Percentiles rank a stretch among this genome's conserved stretches.
These are phyloP conservation scores for Alca torda DNA, from an alignment of 2,797 vertebrate species.

Conservation along the genomic window DNA sequence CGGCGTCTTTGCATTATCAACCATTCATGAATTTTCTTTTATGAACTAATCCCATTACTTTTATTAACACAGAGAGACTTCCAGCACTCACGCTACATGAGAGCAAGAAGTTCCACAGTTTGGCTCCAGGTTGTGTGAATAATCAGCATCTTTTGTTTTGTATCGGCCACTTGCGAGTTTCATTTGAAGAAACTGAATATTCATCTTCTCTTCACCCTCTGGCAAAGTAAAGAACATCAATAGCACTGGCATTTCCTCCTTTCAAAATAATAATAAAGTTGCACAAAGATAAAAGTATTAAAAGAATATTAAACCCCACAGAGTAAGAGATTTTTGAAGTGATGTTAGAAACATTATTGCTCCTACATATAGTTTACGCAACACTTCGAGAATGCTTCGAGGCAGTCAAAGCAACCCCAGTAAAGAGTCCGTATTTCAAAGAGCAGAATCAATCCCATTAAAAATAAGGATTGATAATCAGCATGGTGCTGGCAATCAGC, in stretches of 20 bases:
- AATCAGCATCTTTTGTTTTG: not conserved
- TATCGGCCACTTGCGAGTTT: not conserved
- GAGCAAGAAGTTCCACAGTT: not conserved
- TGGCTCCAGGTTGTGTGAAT: not conserved
- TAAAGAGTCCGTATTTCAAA: not conserved
- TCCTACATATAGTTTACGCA: not conserved
- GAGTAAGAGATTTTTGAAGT: not conserved
- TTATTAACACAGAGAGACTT: not conserved
- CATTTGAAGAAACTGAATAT: conserved; percentile 5
- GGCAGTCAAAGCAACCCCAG: not conserved
- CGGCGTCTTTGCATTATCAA: not conserved
- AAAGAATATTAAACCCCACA: not conserved
- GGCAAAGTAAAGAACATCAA: not conserved
- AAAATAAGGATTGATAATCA: not conserved
- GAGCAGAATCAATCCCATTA: not conserved
- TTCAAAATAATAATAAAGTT: not conserved
- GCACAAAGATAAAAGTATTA: not conserved
- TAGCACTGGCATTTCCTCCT: not conserved
- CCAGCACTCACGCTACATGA: not conserved
- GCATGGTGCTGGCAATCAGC: not conserved
- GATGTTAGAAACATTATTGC: not conserved
- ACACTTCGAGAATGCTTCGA: not conserved
- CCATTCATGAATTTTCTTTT: conserved; percentile 14
- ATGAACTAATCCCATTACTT: conserved; percentile 17
- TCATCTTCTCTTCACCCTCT: not conserved